Evolutionary conservation across 1,140 invertebrate genomes (phyloP).

Genomic region (Drosophila funebris): DNA sequence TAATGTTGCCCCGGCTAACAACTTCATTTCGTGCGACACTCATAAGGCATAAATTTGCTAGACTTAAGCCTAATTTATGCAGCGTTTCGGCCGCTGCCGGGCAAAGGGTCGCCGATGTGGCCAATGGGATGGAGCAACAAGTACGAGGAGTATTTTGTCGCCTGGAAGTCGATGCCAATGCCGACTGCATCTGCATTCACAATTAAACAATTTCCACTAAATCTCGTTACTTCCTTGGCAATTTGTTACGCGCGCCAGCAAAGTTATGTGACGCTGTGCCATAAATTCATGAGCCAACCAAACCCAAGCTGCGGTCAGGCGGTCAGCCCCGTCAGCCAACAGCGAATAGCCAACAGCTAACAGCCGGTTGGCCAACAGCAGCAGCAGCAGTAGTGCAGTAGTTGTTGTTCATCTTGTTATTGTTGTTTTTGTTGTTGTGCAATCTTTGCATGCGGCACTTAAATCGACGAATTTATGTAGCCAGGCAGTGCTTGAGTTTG

Average conservation of each 20-base stretch:
- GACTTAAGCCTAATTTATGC: slow-evolving; percentile 83
- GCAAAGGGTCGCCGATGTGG: slow-evolving; percentile 57
- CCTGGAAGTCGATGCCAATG: not conserved
- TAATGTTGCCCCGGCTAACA: slow-evolving; percentile 81
- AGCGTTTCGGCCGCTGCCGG: slow-evolving; percentile 49
- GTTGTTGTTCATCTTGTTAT: slow-evolving; percentile 20
- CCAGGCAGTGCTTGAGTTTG: slow-evolving; percentile 26
- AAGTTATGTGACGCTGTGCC: slow-evolving; percentile 83
- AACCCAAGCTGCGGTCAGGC: slow-evolving; percentile 39
- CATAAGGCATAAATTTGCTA: slow-evolving; percentile 83
- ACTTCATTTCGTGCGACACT: slow-evolving; percentile 82
- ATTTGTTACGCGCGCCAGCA: slow-evolving; percentile 83
- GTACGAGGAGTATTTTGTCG: slow-evolving; percentile 18
- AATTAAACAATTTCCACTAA: slow-evolving; percentile 84
- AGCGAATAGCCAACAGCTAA: not conserved
- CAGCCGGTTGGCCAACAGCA: slow-evolving; percentile 8
- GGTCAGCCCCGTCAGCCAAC: slow-evolving; percentile 10
- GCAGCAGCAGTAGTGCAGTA: slow-evolving; percentile 10
- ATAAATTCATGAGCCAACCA: slow-evolving; percentile 81
- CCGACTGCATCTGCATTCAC: slow-evolving; percentile 79
- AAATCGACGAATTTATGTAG: slow-evolving; percentile 81
- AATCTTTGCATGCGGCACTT: slow-evolving; percentile 76
- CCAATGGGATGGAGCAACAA: slow-evolving; percentile 57
- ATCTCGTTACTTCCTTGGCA: slow-evolving; percentile 83
- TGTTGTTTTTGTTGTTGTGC: slow-evolving; percentile 41